Base-by-base conservation (phyloP, 2,113 vertebrate genomes). In the Acrocephalus kingi region DNA sequence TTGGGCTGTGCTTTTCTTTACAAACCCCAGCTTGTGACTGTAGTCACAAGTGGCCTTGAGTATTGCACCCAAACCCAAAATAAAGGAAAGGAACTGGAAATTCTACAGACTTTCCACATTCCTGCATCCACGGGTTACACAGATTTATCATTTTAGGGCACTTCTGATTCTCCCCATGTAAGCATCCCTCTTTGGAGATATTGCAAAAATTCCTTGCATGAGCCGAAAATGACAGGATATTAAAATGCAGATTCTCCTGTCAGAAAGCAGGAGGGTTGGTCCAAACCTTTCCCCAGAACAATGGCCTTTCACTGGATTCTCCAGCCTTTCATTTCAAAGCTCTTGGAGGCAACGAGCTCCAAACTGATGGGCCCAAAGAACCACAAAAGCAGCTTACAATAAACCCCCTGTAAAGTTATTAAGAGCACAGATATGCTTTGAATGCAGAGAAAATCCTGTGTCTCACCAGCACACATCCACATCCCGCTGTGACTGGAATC, bases 321-420 rank as follows among this genome's bases (percentile, higher is more conserved):
- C 58, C 79, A 56, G 41, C 20, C 72, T n/a, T 33, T 80, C 79
- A 64, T 71, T 92, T 77, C 5, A 3, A 88, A 93, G 72, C 61
- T 74, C 75, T 66, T 71, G 64, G 63, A 77, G 37, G 49, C 82
- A 87, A 74, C 0, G 0, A 87, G 75, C 82, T 93, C 67, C 1
- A 7, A 91, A 90, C 35, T 1, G 2, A 81, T 11, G 64, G 55
- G 68, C 75, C 35, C 12, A 0, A 71, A 91, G 24, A 80, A 74
- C 48, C 74, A 86, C 68, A 75, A 94, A 96, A 96, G 78, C 90
- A 86, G 90, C 87, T 96, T 96, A 93, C 45, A 90, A 33, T 89
- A 90, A 97, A 93, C 41, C 39, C 90, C 48, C 85, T 84, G 72
- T 90, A 84, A 77, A 91, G 85, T 90, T 91, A 93, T 80, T 96